Evolutionary conservation across 2,113 vertebrate genomes (phyloP), one percentile per base, ranked within the genome.

Genomic region (Catharus bicknelli): DNA sequence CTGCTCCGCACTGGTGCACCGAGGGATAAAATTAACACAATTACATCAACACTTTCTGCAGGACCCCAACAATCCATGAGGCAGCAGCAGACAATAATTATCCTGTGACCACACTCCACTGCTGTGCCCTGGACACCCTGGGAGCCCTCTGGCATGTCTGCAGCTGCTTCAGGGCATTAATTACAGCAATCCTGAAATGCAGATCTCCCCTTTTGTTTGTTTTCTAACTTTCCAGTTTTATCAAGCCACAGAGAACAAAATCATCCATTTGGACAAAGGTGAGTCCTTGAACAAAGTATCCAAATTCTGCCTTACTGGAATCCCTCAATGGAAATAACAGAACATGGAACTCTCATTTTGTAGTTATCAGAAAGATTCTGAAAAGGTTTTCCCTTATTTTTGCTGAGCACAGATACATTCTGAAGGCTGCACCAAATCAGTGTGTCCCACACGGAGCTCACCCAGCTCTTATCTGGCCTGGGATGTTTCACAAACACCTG

Each of bases 11-110:
- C 30, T 69, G 70, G 42, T 48, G 82, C 94, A 83, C 54, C 57
- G 80, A 45, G 0, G n/a, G 90, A 93, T 90, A 95, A 97, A 96
- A 97, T 67, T 83, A 94, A 81, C 79, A 10, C 86, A 18, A 23
- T 92, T 75, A 93, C 89, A 95, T 90, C 95, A 89, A 89, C 63
- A 4, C 38, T 50, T 75, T 36, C 80, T 19, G 2, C 63, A 64
- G 88, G 92, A 72, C 62, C 88, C 88, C 78, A 86, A 67, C 62
- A 82, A 84, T 27, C n/a, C 61, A 45, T 16, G 51, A 76, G 70
- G 30, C 69, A 79, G 77, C 92, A 80, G 83, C 64, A 84, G 86
- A 54, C 68, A 80, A 75, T 70, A 83, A 82, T 82, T 76, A 82
- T 45, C 83, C 74, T 42, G 58, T 89, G 94, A 88, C 69, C 90